These are phyloP conservation scores for Catharus minimus DNA, from an alignment of 2,113 vertebrate genomes.

Conservation along the genomic window DNA sequence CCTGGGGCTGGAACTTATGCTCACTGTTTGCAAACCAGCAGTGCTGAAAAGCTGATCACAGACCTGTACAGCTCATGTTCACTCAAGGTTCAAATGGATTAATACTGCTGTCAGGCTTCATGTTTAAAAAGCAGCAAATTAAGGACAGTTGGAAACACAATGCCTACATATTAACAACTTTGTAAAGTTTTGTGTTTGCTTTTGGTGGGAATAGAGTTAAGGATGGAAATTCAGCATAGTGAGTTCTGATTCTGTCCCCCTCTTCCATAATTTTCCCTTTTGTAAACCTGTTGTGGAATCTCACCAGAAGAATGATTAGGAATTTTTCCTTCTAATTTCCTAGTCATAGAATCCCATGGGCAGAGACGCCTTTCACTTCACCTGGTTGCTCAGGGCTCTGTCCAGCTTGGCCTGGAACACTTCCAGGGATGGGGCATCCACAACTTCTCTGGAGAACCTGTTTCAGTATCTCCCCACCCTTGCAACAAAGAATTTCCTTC, in stretches of 20 bases:
- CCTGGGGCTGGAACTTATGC: background rate
- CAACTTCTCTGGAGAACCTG: background rate
- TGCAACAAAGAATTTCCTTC: background rate
- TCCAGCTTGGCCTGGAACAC: background rate
- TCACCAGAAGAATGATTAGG: background rate
- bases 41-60: background rate
- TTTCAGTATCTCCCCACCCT: background rate
- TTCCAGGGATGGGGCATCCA: background rate
- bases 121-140: background rate
- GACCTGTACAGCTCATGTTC: rapidly evolving
- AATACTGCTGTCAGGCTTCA: rapidly evolving
- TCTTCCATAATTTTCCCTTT: background rate
- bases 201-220: background rate
- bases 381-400: background rate
- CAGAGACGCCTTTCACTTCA: background rate
- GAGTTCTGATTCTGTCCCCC: background rate
- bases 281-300: background rate
- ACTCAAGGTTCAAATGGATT: background rate
- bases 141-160: background rate
- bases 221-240: background rate
- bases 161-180: background rate
- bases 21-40: background rate
- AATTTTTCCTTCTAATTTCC: background rate
- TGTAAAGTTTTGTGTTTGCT: background rate
- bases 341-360: background rate